Conservation (phyloP, 2,113 vertebrate genomes). For the Pterocles burchelli region DNA sequence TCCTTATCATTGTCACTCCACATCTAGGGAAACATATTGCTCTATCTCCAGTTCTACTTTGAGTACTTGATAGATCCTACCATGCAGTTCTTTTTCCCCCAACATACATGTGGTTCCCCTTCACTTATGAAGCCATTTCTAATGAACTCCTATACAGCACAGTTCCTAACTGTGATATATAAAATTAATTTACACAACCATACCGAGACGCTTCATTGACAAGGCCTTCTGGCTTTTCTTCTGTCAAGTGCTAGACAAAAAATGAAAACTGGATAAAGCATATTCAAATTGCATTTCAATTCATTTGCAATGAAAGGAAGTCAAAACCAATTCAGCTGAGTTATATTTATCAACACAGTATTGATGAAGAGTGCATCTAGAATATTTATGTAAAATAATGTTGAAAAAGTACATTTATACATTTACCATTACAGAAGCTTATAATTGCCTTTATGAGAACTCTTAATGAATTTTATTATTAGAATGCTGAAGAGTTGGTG, state of each 20-base stretch:
- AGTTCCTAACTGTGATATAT: neutral
- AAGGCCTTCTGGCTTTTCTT: conserved; percentile 89
- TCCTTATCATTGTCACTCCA: neutral
- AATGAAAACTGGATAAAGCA: conserved; percentile 4
- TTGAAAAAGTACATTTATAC: neutral
- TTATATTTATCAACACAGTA: neutral
- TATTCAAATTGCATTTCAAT: neutral
- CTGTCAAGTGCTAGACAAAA: conserved; percentile 85
- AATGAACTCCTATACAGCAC: neutral
- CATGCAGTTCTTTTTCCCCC: neutral
- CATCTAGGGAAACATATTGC: neutral
- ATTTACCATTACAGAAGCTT: neutral
- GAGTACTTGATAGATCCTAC: neutral
- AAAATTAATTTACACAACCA: neutral
- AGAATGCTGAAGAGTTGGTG: neutral
- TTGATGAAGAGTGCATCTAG: neutral
- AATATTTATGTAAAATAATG: neutral
- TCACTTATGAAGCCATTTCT: neutral
- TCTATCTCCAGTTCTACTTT: neutral
- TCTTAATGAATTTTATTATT: neutral
- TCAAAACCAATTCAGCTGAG: neutral
- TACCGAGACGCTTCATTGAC: conserved; percentile 95
- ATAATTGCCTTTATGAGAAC: neutral
- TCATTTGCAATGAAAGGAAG: neutral
- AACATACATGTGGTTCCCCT: neutral